A percentile compares a stretch with the other conserved stretches of the same genome.
Evolutionary conservation across 1,140 invertebrate genomes (phyloP).

Genomic region (Thalassaphorura encarpata): DNA sequence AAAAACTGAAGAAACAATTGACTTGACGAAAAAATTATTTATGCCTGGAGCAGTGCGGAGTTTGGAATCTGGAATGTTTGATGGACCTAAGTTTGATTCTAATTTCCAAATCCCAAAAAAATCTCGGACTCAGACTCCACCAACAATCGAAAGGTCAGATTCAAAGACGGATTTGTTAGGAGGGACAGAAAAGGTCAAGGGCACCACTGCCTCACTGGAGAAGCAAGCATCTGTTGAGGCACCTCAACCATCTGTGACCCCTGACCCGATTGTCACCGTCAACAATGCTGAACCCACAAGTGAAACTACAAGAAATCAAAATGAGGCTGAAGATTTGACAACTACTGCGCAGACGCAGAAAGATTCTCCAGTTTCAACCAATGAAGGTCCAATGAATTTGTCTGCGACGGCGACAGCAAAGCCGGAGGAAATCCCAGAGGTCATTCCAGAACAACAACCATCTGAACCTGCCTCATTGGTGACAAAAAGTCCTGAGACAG

Average conservation of each 20-base stretch:
- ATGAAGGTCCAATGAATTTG: not conserved
- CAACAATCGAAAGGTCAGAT: not conserved
- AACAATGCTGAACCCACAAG: too few species aligned
- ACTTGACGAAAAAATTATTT: constrained; percentile 27
- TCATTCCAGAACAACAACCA: not conserved
- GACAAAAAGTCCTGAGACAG: not conserved
- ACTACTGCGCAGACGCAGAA: not conserved
- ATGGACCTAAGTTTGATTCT: constrained; percentile 27
- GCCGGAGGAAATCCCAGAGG: not conserved
- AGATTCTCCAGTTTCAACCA: not conserved
- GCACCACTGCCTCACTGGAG: too few species aligned
- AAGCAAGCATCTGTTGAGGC: too few species aligned
- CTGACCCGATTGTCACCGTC: too few species aligned
- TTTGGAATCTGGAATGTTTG: constrained; percentile 18
- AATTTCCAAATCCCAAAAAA: constrained; percentile 32
- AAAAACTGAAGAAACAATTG: constrained; percentile 13
- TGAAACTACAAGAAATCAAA: too few species aligned
- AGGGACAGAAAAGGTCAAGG: not conserved
- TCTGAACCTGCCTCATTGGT: not conserved
- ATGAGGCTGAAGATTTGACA: too few species aligned
- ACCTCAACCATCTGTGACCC: too few species aligned
- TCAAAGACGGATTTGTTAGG: too few species aligned
- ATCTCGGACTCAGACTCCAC: constrained; percentile 1
- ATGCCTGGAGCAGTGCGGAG: constrained; percentile 21
- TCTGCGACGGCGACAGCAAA: not conserved